Conservation (phyloP, 2,113 vertebrate genomes). For the Syngnathus scovelli region DNA sequence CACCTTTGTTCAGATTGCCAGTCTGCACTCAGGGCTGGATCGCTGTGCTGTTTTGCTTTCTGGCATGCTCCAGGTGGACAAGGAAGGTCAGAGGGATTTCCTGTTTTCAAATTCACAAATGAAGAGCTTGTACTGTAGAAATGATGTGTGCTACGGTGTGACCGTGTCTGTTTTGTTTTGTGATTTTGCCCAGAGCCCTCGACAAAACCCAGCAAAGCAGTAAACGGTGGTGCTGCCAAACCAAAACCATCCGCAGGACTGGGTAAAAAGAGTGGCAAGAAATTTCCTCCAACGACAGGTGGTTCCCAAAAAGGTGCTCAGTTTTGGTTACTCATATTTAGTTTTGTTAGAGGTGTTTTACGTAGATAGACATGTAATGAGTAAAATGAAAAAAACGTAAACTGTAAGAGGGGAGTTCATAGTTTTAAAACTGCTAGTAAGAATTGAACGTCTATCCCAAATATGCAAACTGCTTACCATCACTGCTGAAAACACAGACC, state of each 20-base stretch:
- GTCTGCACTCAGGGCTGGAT: constrained; percentile 75
- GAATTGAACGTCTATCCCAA: background rate
- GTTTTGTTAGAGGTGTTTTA: background rate
- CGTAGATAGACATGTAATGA: too few species aligned
- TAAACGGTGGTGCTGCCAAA: constrained; percentile 20
- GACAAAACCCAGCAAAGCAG: constrained; percentile 47
- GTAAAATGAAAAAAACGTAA: too few species aligned
- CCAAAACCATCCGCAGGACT: constrained; percentile 15
- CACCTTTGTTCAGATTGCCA: constrained; percentile 69
- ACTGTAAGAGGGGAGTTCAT: too few species aligned
- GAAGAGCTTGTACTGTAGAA: background rate
- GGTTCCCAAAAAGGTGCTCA: background rate
- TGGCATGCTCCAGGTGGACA: constrained; percentile 76
- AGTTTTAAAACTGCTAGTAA: too few species aligned
- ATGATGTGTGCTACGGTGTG: background rate
- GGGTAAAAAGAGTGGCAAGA: constrained; percentile 61
- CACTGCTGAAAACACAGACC: background rate
- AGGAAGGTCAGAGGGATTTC: constrained; percentile 60
- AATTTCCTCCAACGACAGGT: constrained; percentile 45
- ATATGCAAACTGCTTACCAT: background rate
- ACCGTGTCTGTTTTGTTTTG: constrained; percentile 6
- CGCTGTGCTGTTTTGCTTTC: constrained; percentile 82
- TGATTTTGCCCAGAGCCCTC: constrained; percentile 40
- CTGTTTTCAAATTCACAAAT: background rate
- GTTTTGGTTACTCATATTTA: background rate